Percentiles rank a stretch among this genome's conserved stretches.
These are phyloP conservation scores for Euwallacea similis DNA, from an alignment of 1,140 invertebrate genomes.

Conservation along the genomic window DNA sequence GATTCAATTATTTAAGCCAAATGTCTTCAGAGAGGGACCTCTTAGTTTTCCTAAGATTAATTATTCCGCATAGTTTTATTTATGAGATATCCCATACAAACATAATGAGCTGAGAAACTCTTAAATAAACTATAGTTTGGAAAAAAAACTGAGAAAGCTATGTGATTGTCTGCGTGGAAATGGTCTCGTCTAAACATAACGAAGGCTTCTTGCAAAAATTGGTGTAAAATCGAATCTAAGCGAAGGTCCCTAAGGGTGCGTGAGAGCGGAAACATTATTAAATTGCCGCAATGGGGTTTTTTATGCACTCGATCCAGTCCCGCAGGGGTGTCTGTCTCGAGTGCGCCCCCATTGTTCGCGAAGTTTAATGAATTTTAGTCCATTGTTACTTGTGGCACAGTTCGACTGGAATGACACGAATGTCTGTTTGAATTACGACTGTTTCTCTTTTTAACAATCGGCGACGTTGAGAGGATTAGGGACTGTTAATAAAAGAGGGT, in stretches of 20 bases:
- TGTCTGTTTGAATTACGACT: conserved; percentile 32
- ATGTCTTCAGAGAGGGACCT: conserved; percentile 8
- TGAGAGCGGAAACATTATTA: conserved; percentile 51
- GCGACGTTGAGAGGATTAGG: conserved; percentile 7
- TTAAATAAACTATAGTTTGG: background rate
- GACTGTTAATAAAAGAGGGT: conserved; percentile 13
- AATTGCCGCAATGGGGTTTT: conserved; percentile 50
- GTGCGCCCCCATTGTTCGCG: conserved; percentile 38
- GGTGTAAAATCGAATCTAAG: conserved; percentile 27
- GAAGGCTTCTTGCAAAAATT: background rate
- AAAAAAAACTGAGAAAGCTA: background rate
- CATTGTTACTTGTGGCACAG: conserved; percentile 34
- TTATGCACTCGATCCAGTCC: conserved; percentile 46
- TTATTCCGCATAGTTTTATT: background rate
- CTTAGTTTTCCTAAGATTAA: background rate
- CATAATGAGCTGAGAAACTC: background rate
- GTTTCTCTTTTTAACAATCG: conserved; percentile 24
- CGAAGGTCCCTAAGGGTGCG: conserved; percentile 33
- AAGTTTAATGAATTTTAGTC: conserved; percentile 40
- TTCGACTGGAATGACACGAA: conserved; percentile 27
- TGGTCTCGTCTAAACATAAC: too few relatives aligned
- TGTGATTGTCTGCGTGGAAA: too few relatives aligned
- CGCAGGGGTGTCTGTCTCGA: conserved; percentile 29
- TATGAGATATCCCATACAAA: background rate
- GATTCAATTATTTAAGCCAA: conserved; percentile 33